Base-by-base conservation (phyloP, 2,888 invertebrate species). In the Heterodera filipjevi region DNA sequence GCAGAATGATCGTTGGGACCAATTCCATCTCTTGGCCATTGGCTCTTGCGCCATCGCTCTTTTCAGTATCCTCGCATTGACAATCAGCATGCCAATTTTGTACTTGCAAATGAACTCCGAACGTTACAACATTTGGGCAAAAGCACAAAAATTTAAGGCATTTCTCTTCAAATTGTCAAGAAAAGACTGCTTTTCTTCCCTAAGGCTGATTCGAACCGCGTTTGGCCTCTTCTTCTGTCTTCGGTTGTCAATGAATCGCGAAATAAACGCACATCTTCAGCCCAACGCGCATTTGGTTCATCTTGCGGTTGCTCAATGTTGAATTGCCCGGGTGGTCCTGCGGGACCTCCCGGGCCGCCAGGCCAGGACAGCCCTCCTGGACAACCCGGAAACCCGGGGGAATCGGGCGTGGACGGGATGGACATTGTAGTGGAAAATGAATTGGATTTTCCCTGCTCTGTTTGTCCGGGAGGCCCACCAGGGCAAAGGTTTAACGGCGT, bases 401-500 rank as follows among this genome's bases (percentile, higher is more conserved):
- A 78, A 32, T 70, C 86, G 30, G 89, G 89, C 14, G 86, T 84
- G 33, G 89, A 89, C 78, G 89, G 89, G 0, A 85, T 80, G 49
- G 89, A 89, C 80, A 85, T 89, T 49, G 86, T 87, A 66, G 81
- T 88, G 53, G 89, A 87, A 75, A 83, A 85, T 0, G 85, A 89
- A 49, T 84, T 86, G 19, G 89, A 89, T 44, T 81, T 89, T 46
- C 87, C 89, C 10, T 89, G 89, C 76, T 85, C 86, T 10, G 86
- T 89, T 66, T 89, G 89, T 68, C 89, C 89, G 32, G 88, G 84
- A 39, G 89, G 89, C 68, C 89, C 89, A n/a, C 87, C 87, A 30
- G 88, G 89, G 59, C 86, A 85, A 71, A 78, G 85, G 85, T 83
- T 16, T 46, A 72, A 77, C 22, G 30, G 5, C 1, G 14, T 14